Evolutionary conservation across 2,888 invertebrate species (phyloP).

Genomic region (Ellobium chinense): DNA sequence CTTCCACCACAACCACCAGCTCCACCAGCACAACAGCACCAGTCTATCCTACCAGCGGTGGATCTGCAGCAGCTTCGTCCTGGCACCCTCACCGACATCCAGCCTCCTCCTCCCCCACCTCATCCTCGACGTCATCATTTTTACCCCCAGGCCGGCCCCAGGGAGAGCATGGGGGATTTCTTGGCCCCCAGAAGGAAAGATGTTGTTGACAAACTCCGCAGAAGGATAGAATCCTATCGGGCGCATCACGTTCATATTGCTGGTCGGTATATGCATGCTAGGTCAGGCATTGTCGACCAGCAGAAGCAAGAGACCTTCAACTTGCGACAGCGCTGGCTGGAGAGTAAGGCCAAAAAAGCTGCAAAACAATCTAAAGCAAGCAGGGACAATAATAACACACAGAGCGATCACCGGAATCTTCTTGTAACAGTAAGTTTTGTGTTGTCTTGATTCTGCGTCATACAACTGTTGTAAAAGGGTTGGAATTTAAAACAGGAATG

Average conservation of each 20-base stretch:
- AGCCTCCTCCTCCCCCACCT: constrained; percentile 2
- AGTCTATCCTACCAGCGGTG: constrained; percentile 1
- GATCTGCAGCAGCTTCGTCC: constrained; percentile 30
- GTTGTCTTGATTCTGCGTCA: background rate
- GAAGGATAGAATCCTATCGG: constrained; percentile 91
- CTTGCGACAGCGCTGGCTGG: constrained; percentile 92
- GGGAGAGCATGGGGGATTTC: constrained; percentile 79
- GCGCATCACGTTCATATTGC: constrained; percentile 91
- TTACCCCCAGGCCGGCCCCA: constrained; percentile 9
- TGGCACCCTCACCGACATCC: constrained; percentile 17
- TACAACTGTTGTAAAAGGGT: too few species aligned
- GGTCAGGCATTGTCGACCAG: constrained; percentile 91
- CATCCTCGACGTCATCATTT: background rate
- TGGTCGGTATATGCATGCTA: constrained; percentile 93
- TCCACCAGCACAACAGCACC: background rate
- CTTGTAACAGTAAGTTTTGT: constrained; percentile 64
- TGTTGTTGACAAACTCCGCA: constrained; percentile 88
- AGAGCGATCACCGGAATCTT: constrained; percentile 64
- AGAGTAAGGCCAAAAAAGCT: constrained; percentile 92
- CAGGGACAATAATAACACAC: constrained; percentile 53
- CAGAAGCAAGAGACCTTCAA: constrained; percentile 91
- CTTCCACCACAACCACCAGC: background rate
- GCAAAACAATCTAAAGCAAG: constrained; percentile 61
- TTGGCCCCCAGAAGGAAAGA: constrained; percentile 81
- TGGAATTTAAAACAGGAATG: too few species aligned